Conservation (phyloP, 2,888 invertebrate genomes). For the Sylvicola fuscatus region DNA sequence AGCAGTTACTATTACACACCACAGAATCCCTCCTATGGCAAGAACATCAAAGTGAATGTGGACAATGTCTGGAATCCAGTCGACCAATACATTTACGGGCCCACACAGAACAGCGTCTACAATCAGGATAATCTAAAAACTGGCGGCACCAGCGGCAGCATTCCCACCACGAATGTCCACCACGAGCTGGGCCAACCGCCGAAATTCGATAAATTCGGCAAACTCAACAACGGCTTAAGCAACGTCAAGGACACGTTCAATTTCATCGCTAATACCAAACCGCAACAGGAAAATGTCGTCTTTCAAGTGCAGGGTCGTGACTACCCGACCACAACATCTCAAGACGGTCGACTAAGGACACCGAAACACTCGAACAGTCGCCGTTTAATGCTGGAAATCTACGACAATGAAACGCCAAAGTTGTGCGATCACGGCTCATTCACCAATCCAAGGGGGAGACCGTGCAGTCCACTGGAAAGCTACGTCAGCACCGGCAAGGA, state of each 20-base stretch:
- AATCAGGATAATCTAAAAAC: slow-evolving; percentile 26
- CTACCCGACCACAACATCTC: not conserved
- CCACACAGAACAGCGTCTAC: slow-evolving; percentile 25
- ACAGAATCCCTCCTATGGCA: slow-evolving; percentile 21
- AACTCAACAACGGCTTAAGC: slow-evolving; percentile 12
- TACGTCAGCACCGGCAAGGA: slow-evolving; percentile 39
- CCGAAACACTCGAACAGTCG: slow-evolving; percentile 14
- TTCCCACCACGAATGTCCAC: not conserved
- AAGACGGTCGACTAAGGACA: slow-evolving; percentile 1
- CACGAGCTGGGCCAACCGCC: slow-evolving; percentile 12
- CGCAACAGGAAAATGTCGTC: not conserved
- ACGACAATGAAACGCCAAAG: slow-evolving; percentile 53
- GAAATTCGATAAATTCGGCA: slow-evolving; percentile 7
- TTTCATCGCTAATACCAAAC: slow-evolving; percentile 16
- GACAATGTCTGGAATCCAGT: slow-evolving; percentile 27
- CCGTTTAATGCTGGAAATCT: slow-evolving; percentile 43
- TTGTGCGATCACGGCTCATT: slow-evolving; percentile 65
- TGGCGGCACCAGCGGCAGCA: slow-evolving; percentile 8
- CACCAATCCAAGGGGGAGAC: slow-evolving; percentile 42
- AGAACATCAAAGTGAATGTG: slow-evolving; percentile 23
- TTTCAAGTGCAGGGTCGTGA: not conserved
- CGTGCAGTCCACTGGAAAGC: slow-evolving; percentile 60
- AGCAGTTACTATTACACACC: slow-evolving; percentile 22
- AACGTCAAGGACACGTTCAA: slow-evolving; percentile 23
- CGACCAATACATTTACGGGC: slow-evolving; percentile 26